These are phyloP conservation scores for Apistogramma diplotaenia DNA, from an alignment of 2,113 vertebrate genomes.

Conservation along the genomic window DNA sequence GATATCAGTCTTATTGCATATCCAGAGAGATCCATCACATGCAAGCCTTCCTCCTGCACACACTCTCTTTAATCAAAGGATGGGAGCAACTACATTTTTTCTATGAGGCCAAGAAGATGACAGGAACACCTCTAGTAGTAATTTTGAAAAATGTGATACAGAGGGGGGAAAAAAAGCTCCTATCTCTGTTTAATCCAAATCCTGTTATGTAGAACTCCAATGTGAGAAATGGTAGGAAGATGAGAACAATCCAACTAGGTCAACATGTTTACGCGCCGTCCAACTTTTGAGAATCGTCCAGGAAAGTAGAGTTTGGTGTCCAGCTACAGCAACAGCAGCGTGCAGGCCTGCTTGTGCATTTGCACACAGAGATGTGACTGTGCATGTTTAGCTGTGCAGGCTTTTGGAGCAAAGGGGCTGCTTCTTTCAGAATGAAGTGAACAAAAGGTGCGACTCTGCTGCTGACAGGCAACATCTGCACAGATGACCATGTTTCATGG, in stretches of 20 bases:
- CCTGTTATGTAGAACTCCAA: not conserved
- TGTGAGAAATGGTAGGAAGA: constrained; percentile 11
- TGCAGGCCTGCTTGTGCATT: not conserved
- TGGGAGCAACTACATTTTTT: not conserved
- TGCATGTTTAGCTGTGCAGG: constrained; percentile 24
- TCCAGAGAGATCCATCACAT: constrained; percentile 58
- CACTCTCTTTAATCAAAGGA: constrained; percentile 30
- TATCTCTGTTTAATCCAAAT: not conserved
- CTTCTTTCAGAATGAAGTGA: not conserved
- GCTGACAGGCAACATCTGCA: constrained; percentile 9
- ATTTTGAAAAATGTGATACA: not conserved
- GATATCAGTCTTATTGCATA: constrained; percentile 53
- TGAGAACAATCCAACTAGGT: constrained; percentile 28
- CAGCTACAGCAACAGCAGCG: constrained; percentile 10
- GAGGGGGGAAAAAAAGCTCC: not conserved
- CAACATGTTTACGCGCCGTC: constrained; percentile 2
- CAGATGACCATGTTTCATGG: not conserved
- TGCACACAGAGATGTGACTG: constrained; percentile 4
- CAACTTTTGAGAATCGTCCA: constrained; percentile 20
- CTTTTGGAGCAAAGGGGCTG: not conserved
- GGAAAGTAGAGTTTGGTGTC: constrained; percentile 26
- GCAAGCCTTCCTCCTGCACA: constrained; percentile 33
- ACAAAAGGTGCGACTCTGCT: not conserved
- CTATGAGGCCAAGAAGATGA: not conserved
- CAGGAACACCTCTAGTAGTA: not conserved